Evolutionary conservation across 2,113 vertebrate genomes (phyloP), one percentile per base, ranked within the genome.

Genomic region (Cacatua alba): DNA sequence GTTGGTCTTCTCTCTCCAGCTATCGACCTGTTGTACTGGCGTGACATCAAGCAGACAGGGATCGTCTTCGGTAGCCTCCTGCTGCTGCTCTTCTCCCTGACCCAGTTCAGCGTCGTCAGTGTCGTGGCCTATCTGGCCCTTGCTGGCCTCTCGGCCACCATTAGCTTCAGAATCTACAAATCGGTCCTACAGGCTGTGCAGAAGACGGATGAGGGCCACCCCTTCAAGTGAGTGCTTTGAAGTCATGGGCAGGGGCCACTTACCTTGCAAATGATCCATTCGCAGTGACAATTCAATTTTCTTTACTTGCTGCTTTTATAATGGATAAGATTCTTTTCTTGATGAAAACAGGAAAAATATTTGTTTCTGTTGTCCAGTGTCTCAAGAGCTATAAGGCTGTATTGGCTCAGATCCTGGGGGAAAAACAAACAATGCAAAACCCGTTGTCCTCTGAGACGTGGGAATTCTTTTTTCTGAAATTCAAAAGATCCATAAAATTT

Each of bases 151-250:
- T 99, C 99, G 0, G 99, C 99, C 97, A 99, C 99, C 98, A 99
- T 99, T 98, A 99, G 99, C 97, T 99, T 99, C 98, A 98, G 99
- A 98, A 98, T 99, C 98, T 99, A 99, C 98, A 99, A 99, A 97
- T 99, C 99, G 2, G 99, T 99, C 82, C 98, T 99, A 95, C 99
- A 99, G 97, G 99, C 99, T 3, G 99, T 99, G 98, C 99, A 99
- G 98, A 99, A 99, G 97, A 99, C 99, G 19, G 99, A 99, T 21
- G 99, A 99, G 88, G 99, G 99, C 29, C 99, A 99, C 95, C 99
- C 99, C 31, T 99, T 99, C 98, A 99, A 99, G 99, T 99, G 97
- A 99, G 99, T 98, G 77, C 18, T 77, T 41, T 13, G 48, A 14
- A 10, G 29, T 7, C 18, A 0, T 21, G 37, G 39, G 72, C 53